Evolutionary conservation across 2,113 vertebrate species (phyloP), one percentile per base, ranked within the genome.

Genomic region (Etheostoma spectabile): DNA sequence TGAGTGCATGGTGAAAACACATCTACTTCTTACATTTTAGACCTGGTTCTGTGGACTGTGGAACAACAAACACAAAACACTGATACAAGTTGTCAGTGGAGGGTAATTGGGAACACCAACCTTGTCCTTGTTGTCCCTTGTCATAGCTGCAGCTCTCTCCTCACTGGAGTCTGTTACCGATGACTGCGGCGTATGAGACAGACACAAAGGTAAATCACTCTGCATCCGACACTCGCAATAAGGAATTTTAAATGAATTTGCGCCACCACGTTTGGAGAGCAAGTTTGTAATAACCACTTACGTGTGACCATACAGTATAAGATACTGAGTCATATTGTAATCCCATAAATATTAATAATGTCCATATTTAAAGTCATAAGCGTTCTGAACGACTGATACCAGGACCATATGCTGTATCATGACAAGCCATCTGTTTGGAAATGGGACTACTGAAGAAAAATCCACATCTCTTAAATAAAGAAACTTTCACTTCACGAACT

Each of bases 91-190:
- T 81, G 60, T 62, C n/a, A 45, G 19, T 13, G 67, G 12, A 57
- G 30, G 56, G 33, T 35, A 68, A 62, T 12, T 59, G 60, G 24
- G 78, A 79, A 72, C 64, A 93, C 94, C 64, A 60, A 95, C 95
- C 95, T 95, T 94, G 83, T 91, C 92, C 87, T 88, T 92, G 85
- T 7, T 75, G 80, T 88, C 74, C 38, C 59, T 89, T 0, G 81
- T 72, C 53, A 57, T n/a, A 6, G 87, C 71, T 1, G 86, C 77
- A 5, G 82, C 80, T 67, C 88, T 89, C 49, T 93, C 94, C 79
- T 95, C 93, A 0, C 46, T 22, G 63, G 91, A 73, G 62, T 94
- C 93, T 4, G 91, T 72, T 55, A 91, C 66, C n/a, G 86, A 81
- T 13, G 93, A 78, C 93, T 94, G 93, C 74, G 61, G 71, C 69